phyloP scores from a whole-genome alignment of 2,113 vertebrate species.

The Pantherophis guttatus region DNA sequence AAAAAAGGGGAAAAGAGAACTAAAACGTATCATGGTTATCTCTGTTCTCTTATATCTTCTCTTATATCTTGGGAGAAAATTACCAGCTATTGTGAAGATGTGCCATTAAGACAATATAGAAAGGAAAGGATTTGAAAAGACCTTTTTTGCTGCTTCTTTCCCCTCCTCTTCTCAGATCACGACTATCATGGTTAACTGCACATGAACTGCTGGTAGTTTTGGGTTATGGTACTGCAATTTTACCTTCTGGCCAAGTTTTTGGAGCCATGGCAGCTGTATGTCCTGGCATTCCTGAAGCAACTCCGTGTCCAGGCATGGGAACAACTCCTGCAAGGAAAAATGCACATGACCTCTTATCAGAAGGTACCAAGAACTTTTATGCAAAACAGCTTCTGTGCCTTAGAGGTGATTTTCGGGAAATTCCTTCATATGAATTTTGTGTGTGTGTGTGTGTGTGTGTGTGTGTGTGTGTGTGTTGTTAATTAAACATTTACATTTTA shows the following conservation, averaged over 20 bases:
- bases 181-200: neutral
- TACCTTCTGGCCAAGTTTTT: constrained; percentile 82
- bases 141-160: neutral
- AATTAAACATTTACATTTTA: neutral
- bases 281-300: constrained; percentile 73
- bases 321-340: constrained; percentile 69
- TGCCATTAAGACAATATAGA: neutral
- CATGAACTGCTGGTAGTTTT: neutral
- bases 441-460: neutral
- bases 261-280: constrained; percentile 69
- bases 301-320: constrained; percentile 67
- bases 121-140: neutral
- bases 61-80: neutral
- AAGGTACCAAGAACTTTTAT: neutral
- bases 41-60: neutral
- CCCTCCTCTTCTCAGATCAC: neutral
- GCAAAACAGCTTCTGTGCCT: constrained; percentile 24
- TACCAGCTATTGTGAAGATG: neutral
- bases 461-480: neutral
- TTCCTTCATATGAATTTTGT: neutral
- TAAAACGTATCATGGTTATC: neutral
- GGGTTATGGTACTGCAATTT: neutral
- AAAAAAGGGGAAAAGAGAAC: neutral
- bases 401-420: neutral
- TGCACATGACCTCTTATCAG: neutral